phyloP scores from a whole-genome alignment of 2,888 invertebrate genomes.

The Drosophila buzzatii region DNA sequence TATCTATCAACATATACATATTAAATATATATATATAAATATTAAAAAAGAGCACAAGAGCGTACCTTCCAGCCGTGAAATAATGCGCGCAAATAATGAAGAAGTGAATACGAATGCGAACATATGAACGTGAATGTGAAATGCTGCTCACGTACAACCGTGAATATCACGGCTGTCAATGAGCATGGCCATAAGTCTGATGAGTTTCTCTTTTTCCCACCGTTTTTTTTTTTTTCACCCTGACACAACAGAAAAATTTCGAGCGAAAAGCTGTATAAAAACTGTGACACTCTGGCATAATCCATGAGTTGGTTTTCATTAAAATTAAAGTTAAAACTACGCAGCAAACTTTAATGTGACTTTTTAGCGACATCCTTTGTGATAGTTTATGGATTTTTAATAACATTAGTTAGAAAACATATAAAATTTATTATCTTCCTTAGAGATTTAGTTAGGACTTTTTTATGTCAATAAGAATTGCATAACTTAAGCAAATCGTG shows the following conservation, averaged over 20 bases:
- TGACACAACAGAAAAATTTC: slow-evolving; percentile 37
- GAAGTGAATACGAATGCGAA: slow-evolving; percentile 16
- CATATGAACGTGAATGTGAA: slow-evolving; percentile 23
- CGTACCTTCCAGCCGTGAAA: slow-evolving; percentile 12
- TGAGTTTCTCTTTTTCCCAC: slow-evolving; percentile 42
- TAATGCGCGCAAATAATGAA: slow-evolving; percentile 34
- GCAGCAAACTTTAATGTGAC: slow-evolving; percentile 16
- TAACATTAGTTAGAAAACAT: too few species aligned
- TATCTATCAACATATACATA: slow-evolving; percentile 30
- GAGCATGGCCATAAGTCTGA: slow-evolving; percentile 49
- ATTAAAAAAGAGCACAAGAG: neutral
- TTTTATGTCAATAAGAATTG: neutral
- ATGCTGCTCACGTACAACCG: slow-evolving; percentile 48
- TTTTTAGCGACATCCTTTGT: neutral
- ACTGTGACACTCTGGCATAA: slow-evolving; percentile 13
- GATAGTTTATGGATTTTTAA: neutral
- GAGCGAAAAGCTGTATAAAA: slow-evolving; percentile 29
- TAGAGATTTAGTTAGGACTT: neutral
- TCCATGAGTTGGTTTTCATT: neutral
- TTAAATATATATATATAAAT: slow-evolving; percentile 14
- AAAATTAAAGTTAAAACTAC: slow-evolving; percentile 23
- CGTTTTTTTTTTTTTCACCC: slow-evolving; percentile 4
- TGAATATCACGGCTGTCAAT: slow-evolving; percentile 47
- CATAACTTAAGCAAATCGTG: neutral
- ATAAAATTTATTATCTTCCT: neutral